Evolutionary conservation across 1,140 invertebrate species (phyloP), one percentile per base, ranked within the genome.

Genomic region (Sycophila sp.): DNA sequence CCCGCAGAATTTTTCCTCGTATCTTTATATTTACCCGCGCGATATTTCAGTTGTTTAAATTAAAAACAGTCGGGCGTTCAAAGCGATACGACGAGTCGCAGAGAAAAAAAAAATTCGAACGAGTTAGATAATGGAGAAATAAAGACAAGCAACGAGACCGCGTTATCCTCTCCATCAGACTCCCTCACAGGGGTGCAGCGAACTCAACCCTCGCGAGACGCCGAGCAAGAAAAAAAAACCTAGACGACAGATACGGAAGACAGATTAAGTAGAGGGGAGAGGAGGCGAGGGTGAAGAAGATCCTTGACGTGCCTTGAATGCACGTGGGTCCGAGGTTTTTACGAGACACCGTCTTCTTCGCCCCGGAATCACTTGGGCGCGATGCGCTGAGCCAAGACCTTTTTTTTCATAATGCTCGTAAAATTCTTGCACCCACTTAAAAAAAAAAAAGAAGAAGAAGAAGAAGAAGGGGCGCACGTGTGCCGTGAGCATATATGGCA

Each of bases 301-400:
- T 68, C 55, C 40, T 68, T 68, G 40, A 68, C 65, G 65, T 68
- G 65, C 65, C 32, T 36, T 36, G 65, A 68, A 68, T 68, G 65
- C 65, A 68, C 24, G 26, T 40, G 55, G 45, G 51, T 67, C 53
- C 64, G 38, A 67, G 63, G 51, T 67, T 67, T n/a, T 67, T 67
- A 67, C 38, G 64, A 58, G 64, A 55, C 36, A 28, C 24, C 51
- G 19, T 53, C 49, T 60, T 63, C 6, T 17, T 30, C n/a, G 19
- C 19, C 8, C 11, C 11, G 17, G 53, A 67, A 67, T 67, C 64
- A 67, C 64, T 67, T 58, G 51, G 26, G 53, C 38, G 49, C 45
- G 38, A 65, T 56, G 64, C 26, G 51, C 28, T 8, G 8, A 1
- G 47, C 13, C 24, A 19, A 22, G 38, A n/a, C 36, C 53, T 66